Evolutionary conservation across 2,888 invertebrate genomes (phyloP), one percentile per base, ranked within the genome.

Genomic region (Empis stercorea): DNA sequence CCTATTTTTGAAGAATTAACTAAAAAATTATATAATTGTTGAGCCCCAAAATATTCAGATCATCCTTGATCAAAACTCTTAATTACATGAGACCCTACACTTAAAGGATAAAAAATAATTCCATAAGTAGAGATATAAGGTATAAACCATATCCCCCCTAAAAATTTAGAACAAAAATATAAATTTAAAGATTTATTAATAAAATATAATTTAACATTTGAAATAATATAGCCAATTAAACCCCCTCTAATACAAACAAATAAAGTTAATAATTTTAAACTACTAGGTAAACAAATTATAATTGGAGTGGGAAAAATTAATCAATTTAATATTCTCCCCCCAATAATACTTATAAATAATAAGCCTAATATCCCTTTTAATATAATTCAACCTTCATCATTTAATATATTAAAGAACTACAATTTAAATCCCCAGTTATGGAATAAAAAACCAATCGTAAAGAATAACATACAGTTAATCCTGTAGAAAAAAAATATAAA

Each of bases 371-470:
- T 74, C 41, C 72, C 67, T 41, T 69, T 71, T 60, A 75, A 64
- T 65, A 76, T 75, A 54, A 61, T 32, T 63, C 61, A 70, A 59
- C 71, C 69, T 48, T 71, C 70, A 63, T 74, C 73, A 65, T 64
- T 71, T 61, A 75, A 65, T 65, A 67, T 68, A 70, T 69, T 62
- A 72, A 57, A 53, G 58, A 55, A 46, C 65, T 56, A 68, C 71
- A 70, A 71, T 74, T 74, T 64, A 61, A 70, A 62, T 69, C 62
- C 50, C 70, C 71, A 42, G 72, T 57, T 63, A 75, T 70, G 55
- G 71, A 65, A 72, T 75, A 78, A 66, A 71, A 75, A 53, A 68
- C 59, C 65, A 79, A 72, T 6, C 76, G 76, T 62, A 76, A 63
- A 47, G 68, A 71, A 72, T 76, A 75, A 68, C 63, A 71, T 55